These are phyloP conservation scores for Tetraneura akinire DNA, from an alignment of 1,140 invertebrate genomes.

Conservation along the genomic window DNA sequence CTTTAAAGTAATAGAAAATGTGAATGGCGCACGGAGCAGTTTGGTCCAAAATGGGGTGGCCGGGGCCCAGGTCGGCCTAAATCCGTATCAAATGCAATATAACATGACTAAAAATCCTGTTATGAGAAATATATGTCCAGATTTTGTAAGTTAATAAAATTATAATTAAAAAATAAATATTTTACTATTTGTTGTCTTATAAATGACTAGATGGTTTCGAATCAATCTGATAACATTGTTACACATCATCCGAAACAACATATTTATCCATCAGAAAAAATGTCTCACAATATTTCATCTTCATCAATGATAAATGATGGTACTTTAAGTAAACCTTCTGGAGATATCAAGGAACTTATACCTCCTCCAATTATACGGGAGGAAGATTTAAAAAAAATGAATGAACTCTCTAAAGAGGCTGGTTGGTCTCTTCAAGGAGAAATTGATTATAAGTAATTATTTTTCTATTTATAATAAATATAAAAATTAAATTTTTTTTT, in stretches of 20 bases:
- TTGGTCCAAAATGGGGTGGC: conserved; percentile 62
- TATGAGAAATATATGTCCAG: conserved; percentile 46
- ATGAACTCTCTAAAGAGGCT: conserved; percentile 84
- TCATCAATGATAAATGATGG: neutral
- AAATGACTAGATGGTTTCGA: conserved; percentile 38
- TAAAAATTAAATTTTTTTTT: neutral
- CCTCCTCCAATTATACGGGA: conserved; percentile 85
- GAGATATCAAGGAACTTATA: conserved; percentile 56
- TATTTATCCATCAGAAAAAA: conserved; percentile 33
- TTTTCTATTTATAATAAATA: neutral
- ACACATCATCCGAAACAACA: conserved; percentile 35
- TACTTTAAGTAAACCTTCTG: conserved; percentile 14
- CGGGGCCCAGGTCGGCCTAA: conserved; percentile 68
- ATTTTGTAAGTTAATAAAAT: conserved; percentile 41
- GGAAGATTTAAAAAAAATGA: conserved; percentile 87
- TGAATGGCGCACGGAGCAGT: conserved; percentile 61
- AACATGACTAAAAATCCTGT: conserved; percentile 50
- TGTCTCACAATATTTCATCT: conserved; percentile 34
- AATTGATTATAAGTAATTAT: conserved; percentile 84
- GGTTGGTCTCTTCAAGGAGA: conserved; percentile 90
- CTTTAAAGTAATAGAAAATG: conserved; percentile 56
- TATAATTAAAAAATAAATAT: neutral
- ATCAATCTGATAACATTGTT: conserved; percentile 40
- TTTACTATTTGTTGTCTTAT: conserved; percentile 1
- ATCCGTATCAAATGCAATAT: conserved; percentile 47